These are phyloP conservation scores for Salticus scenicus DNA, from an alignment of 2,888 invertebrate species.

Conservation along the genomic window DNA sequence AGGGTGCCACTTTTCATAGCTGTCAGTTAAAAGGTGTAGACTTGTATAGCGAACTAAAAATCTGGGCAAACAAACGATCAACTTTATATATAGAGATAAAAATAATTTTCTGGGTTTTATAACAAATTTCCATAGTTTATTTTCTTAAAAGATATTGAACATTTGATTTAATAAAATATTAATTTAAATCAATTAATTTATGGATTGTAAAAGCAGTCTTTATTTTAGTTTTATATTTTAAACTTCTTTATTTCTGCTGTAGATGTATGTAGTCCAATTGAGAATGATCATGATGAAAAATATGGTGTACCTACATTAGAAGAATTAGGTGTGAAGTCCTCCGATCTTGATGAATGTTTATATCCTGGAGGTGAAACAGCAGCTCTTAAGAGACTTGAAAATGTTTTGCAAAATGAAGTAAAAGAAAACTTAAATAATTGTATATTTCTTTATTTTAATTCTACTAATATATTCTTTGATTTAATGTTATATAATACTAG, in stretches of 20 bases:
- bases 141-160: neutral
- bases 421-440: no score
- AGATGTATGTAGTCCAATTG: slow-evolving; percentile 82
- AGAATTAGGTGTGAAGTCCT: slow-evolving; percentile 88
- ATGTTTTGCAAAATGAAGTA: slow-evolving; percentile 76
- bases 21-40: no score
- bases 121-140: neutral
- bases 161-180: neutral
- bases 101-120: neutral
- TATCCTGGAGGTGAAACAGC: slow-evolving; percentile 89
- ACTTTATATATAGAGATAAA: no score
- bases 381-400: slow-evolving; percentile 82
- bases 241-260: slow-evolving; percentile 76
- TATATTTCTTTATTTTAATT: neutral
- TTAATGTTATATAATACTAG: no score
- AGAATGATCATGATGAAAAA: slow-evolving; percentile 85
- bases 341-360: slow-evolving; percentile 82
- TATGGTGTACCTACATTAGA: slow-evolving; percentile 91
- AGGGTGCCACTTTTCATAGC: no score
- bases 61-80: no score
- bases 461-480: no score
- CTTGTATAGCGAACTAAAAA: no score
- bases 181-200: no score
- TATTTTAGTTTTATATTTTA: neutral
- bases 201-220: no score